Evolutionary conservation across 2,113 vertebrate species (phyloP).

Genomic region (Platichthys stellatus): DNA sequence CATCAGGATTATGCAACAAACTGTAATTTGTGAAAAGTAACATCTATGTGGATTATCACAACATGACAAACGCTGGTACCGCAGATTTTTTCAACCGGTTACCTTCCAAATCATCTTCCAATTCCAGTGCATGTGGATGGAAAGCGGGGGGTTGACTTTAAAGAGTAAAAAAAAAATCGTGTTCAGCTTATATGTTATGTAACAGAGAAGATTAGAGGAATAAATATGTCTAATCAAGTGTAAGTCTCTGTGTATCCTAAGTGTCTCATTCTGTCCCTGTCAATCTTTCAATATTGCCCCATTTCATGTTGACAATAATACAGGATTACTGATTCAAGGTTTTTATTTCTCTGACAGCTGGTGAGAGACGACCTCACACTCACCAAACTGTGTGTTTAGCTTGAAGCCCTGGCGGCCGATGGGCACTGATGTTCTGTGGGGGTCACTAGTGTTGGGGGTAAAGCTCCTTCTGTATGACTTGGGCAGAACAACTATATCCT

Average conservation of each 20-base stretch:
- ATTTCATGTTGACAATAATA: background rate
- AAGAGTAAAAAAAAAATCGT: background rate
- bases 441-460: background rate
- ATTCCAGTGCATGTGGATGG: background rate
- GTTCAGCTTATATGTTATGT: background rate
- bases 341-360: background rate
- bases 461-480: conserved; percentile 24
- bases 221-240: background rate
- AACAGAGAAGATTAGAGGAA: background rate
- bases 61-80: conserved; percentile 1
- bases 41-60: conserved; percentile 13
- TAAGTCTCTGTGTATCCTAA: background rate
- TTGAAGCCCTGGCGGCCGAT: background rate
- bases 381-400: background rate
- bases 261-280: background rate
- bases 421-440: background rate
- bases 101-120: background rate
- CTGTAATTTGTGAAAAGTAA: conserved; percentile 27
- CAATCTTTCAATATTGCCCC: background rate
- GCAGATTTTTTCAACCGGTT: conserved; percentile 6
- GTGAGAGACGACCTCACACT: background rate
- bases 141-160: background rate
- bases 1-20: conserved; percentile 34
- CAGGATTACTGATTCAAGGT: background rate
- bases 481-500: conserved; percentile 45